Conservation (phyloP, 2,797 vertebrate genomes). For the Coregonus ussuriensis region DNA sequence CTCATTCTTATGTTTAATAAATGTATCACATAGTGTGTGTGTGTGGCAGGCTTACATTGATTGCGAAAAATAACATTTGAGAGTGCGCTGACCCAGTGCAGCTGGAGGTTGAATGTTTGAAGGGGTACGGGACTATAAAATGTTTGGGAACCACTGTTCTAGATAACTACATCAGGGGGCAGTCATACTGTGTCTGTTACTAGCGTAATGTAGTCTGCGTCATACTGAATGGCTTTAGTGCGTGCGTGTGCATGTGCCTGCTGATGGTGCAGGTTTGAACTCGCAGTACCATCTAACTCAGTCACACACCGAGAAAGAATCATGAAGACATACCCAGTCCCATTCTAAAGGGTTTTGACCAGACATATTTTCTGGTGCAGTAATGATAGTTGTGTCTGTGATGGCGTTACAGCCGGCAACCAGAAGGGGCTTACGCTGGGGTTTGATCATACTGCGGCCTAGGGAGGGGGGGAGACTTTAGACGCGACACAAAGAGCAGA, state of each 20-base stretch:
- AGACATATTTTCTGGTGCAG: background rate
- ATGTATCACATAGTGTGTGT: no score
- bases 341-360: background rate
- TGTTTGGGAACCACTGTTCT: background rate
- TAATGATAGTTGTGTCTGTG: conserved; percentile 24
- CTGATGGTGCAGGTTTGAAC: conserved; percentile 7
- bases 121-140: no score
- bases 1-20: no score
- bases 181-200: background rate
- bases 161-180: background rate
- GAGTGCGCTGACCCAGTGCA: no score
- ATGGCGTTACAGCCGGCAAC: conserved; percentile 30
- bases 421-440: conserved; percentile 36
- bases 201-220: background rate
- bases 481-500: conserved; percentile 52
- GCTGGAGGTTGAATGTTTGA: no score
- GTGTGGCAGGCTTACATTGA: no score
- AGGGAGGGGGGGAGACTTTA: conserved; percentile 44
- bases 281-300: conserved; percentile 5
- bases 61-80: no score
- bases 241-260: background rate
- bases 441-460: conserved; percentile 38
- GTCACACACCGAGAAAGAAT: background rate
- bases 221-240: background rate
- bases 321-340: conserved; percentile 4